phyloP scores from a whole-genome alignment of 1,140 invertebrate genomes.

The Bicyclus anynana region DNA sequence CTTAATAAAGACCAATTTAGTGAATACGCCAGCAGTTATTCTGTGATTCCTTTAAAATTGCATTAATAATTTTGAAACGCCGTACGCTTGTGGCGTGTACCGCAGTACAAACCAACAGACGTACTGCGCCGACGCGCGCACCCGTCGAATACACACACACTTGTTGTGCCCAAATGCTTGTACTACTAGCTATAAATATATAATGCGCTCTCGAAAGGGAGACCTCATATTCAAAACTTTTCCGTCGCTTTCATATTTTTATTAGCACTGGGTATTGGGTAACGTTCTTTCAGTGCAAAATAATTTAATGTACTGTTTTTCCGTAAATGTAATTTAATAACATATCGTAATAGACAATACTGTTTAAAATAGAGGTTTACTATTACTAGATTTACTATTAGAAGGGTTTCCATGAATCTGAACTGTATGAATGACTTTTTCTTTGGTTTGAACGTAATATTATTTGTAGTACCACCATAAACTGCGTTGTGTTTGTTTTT shows the following conservation, averaged over 20 bases:
- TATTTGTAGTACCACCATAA: no score
- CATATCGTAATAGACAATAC: no score
- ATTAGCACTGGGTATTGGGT: background rate
- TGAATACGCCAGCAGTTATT: no score
- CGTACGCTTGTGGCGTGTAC: background rate
- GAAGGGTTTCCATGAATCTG: no score
- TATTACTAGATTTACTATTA: no score
- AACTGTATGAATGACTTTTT: no score
- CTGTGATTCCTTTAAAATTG: background rate
- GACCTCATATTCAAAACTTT: background rate
- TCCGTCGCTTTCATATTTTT: background rate
- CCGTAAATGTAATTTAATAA: no score
- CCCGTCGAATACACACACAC: slow-evolving; percentile 14
- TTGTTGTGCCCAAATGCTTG: slow-evolving; percentile 19
- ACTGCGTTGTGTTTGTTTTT: no score
- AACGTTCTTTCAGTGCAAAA: background rate
- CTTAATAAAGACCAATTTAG: no score
- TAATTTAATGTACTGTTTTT: no score
- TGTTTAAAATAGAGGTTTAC: no score
- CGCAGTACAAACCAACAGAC: background rate
- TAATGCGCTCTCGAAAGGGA: background rate
- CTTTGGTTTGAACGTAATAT: no score
- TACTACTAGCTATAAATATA: slow-evolving; percentile 16
- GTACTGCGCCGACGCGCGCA: slow-evolving; percentile 8
- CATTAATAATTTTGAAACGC: background rate